These are phyloP conservation scores for Habrosyne pyritoides DNA, from an alignment of 2,888 invertebrate species.

Conservation along the genomic window DNA sequence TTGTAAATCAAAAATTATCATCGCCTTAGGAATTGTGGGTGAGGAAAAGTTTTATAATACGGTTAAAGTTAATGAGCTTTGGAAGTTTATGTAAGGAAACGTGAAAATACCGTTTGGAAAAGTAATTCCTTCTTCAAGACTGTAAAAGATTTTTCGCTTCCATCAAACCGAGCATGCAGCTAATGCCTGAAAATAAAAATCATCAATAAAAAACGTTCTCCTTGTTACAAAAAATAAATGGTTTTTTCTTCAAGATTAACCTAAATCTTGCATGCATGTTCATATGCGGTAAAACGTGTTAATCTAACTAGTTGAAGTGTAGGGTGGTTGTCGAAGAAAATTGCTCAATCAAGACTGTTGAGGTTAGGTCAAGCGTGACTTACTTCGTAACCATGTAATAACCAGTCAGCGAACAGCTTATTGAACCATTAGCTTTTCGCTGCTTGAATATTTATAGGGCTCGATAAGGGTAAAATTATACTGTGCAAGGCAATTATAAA, in stretches of 20 bases:
- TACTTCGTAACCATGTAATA: conserved; percentile 60
- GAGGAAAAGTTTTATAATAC: not conserved
- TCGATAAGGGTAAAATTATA: conserved; percentile 38
- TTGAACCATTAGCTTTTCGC: conserved; percentile 62
- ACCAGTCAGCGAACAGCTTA: conserved; percentile 50
- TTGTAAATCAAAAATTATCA: conserved; percentile 9
- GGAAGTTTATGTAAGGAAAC: not conserved
- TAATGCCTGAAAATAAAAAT: too few relatives aligned
- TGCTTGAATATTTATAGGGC: conserved; percentile 55
- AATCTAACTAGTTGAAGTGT: conserved; percentile 54
- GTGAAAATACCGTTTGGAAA: too few relatives aligned
- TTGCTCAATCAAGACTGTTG: conserved; percentile 61
- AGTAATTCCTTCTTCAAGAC: too few relatives aligned
- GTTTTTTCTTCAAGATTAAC: not conserved
- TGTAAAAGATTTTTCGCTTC: too few relatives aligned
- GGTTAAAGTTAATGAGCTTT: not conserved
- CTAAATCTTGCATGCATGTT: conserved; percentile 6
- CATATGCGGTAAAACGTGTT: conserved; percentile 49
- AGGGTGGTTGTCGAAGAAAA: conserved; percentile 60
- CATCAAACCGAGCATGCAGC: too few relatives aligned
- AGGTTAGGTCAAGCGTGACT: conserved; percentile 61
- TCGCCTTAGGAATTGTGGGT: not conserved
- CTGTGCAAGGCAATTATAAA: conserved; percentile 26
- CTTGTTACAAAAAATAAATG: not conserved
- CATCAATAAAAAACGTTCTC: too few relatives aligned